A percentile compares a stretch with the other conserved stretches of the same genome.
Evolutionary conservation across 2,113 vertebrate genomes (phyloP).

Genomic region (Coturnix japonica): DNA sequence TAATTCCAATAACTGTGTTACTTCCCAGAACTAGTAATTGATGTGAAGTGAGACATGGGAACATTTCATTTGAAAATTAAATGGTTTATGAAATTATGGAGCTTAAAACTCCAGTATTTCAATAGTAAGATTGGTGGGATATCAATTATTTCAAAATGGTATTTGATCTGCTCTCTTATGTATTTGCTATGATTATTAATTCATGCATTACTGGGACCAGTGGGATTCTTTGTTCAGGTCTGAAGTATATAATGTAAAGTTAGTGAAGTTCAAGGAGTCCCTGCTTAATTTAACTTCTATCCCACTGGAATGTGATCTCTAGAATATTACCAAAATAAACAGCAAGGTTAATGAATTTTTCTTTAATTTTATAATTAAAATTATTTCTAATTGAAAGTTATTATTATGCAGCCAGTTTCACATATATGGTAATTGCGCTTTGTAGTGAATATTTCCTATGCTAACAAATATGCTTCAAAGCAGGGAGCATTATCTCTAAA

Average conservation of each 20-base stretch:
- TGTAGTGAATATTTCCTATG: not conserved
- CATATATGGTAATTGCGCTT: constrained; percentile 2
- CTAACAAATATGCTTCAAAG: constrained; percentile 3
- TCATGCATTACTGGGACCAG: not conserved
- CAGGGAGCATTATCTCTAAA: not conserved
- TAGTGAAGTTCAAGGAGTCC: not conserved
- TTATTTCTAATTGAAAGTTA: constrained; percentile 40
- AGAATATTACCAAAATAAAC: constrained; percentile 40
- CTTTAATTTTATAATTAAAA: constrained; percentile 31
- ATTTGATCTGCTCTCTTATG: not conserved
- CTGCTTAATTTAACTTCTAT: constrained; percentile 10
- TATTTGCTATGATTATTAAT: not conserved
- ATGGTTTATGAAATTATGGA: not conserved
- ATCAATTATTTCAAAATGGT: not conserved
- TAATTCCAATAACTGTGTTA: not conserved
- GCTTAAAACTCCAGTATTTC: not conserved
- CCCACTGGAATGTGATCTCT: not conserved
- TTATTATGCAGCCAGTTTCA: constrained; percentile 2
- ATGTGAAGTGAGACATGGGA: not conserved
- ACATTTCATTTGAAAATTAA: not conserved
- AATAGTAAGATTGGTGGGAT: not conserved
- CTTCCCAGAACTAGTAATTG: not conserved
- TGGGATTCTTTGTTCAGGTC: not conserved
- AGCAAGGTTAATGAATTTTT: constrained; percentile 41
- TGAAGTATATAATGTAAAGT: not conserved